Evolutionary conservation across 2,888 invertebrate genomes (phyloP).

Genomic region (Perizoma affinitatum): DNA sequence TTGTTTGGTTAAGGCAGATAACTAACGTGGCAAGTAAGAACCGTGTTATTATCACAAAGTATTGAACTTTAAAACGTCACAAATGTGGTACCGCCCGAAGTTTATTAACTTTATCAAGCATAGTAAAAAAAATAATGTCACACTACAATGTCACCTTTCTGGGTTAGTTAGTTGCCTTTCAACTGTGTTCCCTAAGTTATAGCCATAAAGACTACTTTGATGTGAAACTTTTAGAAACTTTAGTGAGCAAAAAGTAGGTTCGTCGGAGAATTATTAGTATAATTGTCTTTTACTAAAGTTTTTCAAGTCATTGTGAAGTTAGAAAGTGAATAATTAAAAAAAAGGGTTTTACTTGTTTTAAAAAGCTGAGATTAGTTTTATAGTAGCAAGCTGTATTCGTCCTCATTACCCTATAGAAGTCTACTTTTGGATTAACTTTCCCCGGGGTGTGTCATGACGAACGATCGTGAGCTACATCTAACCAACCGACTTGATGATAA

Average conservation of each 20-base stretch:
- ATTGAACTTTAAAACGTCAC: too few relatives aligned
- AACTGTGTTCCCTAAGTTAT: slow-evolving; percentile 5
- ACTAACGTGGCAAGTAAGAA: too few relatives aligned
- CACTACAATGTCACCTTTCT: slow-evolving; percentile 17
- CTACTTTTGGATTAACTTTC: too few relatives aligned
- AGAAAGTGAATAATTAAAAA: slow-evolving; percentile 6
- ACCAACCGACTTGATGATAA: too few relatives aligned
- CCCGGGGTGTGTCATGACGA: too few relatives aligned
- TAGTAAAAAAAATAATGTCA: slow-evolving; percentile 19
- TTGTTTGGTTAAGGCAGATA: too few relatives aligned
- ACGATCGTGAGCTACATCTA: too few relatives aligned
- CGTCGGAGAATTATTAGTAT: slow-evolving; percentile 7
- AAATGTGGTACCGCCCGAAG: slow-evolving; percentile 8
- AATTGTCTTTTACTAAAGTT: slow-evolving; percentile 17
- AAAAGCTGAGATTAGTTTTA: too few relatives aligned
- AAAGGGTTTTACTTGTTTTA: too few relatives aligned
- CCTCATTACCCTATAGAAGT: too few relatives aligned
- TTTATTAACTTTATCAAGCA: slow-evolving; percentile 23
- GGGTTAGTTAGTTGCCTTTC: slow-evolving; percentile 6
- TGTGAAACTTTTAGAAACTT: slow-evolving; percentile 8
- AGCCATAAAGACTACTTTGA: slow-evolving; percentile 5
- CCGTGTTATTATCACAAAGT: too few relatives aligned
- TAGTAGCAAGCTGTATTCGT: too few relatives aligned
- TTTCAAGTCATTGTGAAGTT: slow-evolving; percentile 1
- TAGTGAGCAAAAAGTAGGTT: not conserved